These are phyloP conservation scores for Palaemon carinicauda DNA, from an alignment of 1,140 invertebrate genomes.

Conservation along the genomic window DNA sequence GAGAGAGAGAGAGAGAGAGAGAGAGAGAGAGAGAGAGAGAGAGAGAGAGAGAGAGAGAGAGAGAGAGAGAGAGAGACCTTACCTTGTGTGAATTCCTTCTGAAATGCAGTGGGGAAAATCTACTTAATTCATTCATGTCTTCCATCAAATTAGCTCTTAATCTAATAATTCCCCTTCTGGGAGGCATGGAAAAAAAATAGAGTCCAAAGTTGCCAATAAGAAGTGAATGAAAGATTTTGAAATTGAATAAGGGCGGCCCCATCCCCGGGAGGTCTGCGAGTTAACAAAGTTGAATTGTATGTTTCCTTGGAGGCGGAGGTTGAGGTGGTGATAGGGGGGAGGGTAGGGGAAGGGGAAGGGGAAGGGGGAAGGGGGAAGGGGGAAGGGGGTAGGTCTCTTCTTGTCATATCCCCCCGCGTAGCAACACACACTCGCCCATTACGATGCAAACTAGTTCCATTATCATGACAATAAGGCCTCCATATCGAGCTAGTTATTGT, in stretches of 20 bases:
- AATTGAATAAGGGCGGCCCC: neutral
- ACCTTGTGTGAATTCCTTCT: too few relatives aligned
- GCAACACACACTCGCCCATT: constrained; percentile 46
- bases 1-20: neutral
- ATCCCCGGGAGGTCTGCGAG: constrained; percentile 1
- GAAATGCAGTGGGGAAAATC: neutral
- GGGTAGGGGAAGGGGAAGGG: too few relatives aligned
- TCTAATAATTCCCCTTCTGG: constrained; percentile 3
- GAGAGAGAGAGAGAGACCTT: neutral
- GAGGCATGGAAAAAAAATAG: neutral
- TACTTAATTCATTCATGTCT: neutral
- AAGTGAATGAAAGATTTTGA: neutral
- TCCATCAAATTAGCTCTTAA: neutral
- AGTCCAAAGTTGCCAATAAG: neutral
- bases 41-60: neutral
- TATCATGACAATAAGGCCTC: constrained; percentile 59
- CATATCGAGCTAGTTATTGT: constrained; percentile 58
- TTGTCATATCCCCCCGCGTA: constrained; percentile 53
- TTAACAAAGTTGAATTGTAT: constrained; percentile 41
- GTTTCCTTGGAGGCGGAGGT: neutral
- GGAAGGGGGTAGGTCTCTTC: constrained; percentile 14
- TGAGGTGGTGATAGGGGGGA: constrained; percentile 2
- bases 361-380: constrained; percentile 23
- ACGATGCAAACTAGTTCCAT: constrained; percentile 59
- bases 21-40: constrained; percentile 13